Percentiles rank a stretch among this genome's conserved stretches.
Conservation (phyloP, 1,140 invertebrate genomes). For the Penaeus chinensis region DNA sequence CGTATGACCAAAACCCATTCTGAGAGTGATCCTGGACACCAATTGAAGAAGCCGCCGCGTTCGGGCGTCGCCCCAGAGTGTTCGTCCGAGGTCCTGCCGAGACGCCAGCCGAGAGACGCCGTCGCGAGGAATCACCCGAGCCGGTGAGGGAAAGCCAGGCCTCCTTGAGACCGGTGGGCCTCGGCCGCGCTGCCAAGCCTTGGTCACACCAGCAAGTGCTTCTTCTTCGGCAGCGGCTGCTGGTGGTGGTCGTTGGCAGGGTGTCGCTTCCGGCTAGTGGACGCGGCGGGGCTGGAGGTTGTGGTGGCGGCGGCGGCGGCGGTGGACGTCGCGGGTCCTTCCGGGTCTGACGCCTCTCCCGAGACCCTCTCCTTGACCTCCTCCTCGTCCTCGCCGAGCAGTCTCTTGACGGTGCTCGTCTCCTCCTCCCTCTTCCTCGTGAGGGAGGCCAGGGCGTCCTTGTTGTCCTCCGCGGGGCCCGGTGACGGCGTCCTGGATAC, state of each 20-base stretch:
- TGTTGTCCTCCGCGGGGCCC: conserved; percentile 38
- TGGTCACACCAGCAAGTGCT: conserved; percentile 54
- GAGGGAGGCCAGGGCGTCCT: conserved; percentile 33
- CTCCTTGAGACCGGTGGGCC: too few species aligned
- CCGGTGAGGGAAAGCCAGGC: too few species aligned
- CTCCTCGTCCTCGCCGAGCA: conserved; percentile 52
- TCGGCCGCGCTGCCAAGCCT: not conserved
- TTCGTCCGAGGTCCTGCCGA: too few species aligned
- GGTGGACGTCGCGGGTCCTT: not conserved
- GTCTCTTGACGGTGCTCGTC: conserved; percentile 37
- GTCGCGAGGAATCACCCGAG: too few species aligned
- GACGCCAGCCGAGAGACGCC: too few species aligned
- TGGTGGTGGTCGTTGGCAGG: conserved; percentile 25
- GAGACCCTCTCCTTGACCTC: conserved; percentile 14
- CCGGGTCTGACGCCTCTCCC: not conserved
- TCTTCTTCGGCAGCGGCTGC: conserved; percentile 50
- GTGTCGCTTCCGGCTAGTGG: conserved; percentile 38
- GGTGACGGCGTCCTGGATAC: conserved; percentile 41
- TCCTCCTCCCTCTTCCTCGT: conserved; percentile 35
- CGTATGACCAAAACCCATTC: too few species aligned
- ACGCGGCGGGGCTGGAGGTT: not conserved
- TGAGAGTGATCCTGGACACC: too few species aligned
- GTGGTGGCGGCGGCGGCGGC: not conserved
- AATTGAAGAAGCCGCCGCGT: too few species aligned
- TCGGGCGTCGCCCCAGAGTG: too few species aligned